A percentile compares a stretch with the other conserved stretches of the same genome.
Evolutionary conservation across 2,113 vertebrate genomes (phyloP).

Genomic region (Trochalopteron elliotii): DNA sequence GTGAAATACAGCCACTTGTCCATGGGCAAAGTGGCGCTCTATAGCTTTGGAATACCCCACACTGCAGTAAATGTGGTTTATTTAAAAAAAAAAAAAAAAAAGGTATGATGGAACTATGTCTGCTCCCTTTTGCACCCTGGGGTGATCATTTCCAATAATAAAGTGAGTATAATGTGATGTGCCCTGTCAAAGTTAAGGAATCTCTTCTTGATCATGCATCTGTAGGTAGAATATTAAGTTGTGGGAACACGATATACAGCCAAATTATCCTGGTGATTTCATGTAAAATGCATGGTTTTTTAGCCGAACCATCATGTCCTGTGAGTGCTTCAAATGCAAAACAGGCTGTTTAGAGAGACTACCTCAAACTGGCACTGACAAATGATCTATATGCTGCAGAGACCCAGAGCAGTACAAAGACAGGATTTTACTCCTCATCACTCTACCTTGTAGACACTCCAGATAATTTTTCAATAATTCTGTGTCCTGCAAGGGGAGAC

Average conservation of each 20-base stretch:
- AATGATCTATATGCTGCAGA: constrained; percentile 46
- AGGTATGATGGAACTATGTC: neutral
- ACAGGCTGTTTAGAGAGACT: constrained; percentile 35
- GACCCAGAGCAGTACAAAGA: constrained; percentile 18
- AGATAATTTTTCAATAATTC: neutral
- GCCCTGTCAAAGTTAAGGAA: constrained; percentile 63
- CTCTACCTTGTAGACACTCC: neutral
- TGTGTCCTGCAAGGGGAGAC: neutral
- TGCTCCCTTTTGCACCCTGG: constrained; percentile 49
- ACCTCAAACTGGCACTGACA: constrained; percentile 48
- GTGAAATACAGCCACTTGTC: neutral
- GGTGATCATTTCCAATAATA: constrained; percentile 70
- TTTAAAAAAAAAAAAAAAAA: neutral
- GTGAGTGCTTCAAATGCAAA: constrained; percentile 61
- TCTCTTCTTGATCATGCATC: constrained; percentile 59
- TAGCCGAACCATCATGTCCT: constrained; percentile 36
- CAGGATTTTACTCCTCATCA: neutral
- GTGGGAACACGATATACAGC: constrained; percentile 32
- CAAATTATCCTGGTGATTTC: constrained; percentile 62
- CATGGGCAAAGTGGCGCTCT: constrained; percentile 55
- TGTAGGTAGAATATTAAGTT: constrained; percentile 67
- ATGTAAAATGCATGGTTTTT: constrained; percentile 55
- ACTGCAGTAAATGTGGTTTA: neutral
- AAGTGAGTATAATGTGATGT: constrained; percentile 66
- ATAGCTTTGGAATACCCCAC: constrained; percentile 19